A percentile compares a stretch with the other conserved stretches of the same genome.
Conservation (phyloP, 2,888 invertebrate species). For the Gasteruption jaculator region DNA sequence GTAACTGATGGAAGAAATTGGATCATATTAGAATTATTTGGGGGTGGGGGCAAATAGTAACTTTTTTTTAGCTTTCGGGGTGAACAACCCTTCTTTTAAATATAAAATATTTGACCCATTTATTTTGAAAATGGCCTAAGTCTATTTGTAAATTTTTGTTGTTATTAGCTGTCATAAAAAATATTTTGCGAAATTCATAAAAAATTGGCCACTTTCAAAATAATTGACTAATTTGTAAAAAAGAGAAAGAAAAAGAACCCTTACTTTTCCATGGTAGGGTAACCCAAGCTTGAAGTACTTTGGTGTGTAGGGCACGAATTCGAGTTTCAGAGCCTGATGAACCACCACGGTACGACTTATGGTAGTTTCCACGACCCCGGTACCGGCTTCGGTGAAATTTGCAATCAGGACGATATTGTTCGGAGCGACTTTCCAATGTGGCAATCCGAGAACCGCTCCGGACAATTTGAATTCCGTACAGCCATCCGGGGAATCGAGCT, state of each 20-base stretch:
- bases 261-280: slow-evolving; percentile 65
- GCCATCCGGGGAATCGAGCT: slow-evolving; percentile 39
- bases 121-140: no score
- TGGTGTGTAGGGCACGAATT: slow-evolving; percentile 58
- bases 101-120: no score
- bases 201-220: no score
- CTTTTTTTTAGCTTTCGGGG: slow-evolving; percentile 5
- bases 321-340: slow-evolving; percentile 57
- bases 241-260: no score
- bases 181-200: no score
- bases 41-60: neutral
- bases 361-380: slow-evolving; percentile 61
- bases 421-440: slow-evolving; percentile 43
- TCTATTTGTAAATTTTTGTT: slow-evolving; percentile 1
- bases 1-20: no score
- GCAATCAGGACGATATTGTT: slow-evolving; percentile 49
- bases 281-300: slow-evolving; percentile 67
- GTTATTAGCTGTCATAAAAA: no score
- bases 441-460: slow-evolving; percentile 42
- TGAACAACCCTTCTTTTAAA: no score
- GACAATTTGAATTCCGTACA: slow-evolving; percentile 45
- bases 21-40: slow-evolving; percentile 3
- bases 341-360: slow-evolving; percentile 59
- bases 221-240: no score
- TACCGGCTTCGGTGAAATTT: slow-evolving; percentile 59